These are phyloP conservation scores for Kryptopterus vitreolus DNA, from an alignment of 2,797 vertebrate genomes.

Conservation along the genomic window DNA sequence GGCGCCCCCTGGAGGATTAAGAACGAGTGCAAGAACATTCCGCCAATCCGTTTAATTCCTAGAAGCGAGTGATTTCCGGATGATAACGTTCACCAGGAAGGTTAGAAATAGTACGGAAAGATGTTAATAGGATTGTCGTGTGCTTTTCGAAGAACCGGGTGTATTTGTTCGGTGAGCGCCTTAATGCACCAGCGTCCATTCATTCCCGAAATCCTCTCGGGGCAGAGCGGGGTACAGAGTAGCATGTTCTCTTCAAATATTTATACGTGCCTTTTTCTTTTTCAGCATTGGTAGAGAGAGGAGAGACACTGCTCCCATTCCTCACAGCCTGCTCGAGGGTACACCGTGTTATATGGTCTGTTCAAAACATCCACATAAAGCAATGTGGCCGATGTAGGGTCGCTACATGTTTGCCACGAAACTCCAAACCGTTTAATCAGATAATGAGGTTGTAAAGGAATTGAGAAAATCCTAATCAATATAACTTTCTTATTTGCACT, in stretches of 20 bases:
- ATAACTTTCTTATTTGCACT: too few species aligned
- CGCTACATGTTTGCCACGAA: background rate
- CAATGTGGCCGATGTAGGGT: background rate
- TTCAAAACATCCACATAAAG: background rate
- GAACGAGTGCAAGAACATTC: too few species aligned
- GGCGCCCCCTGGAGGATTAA: too few species aligned
- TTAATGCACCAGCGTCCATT: constrained; percentile 10
- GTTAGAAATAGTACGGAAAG: background rate
- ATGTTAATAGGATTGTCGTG: background rate
- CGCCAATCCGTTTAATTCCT: too few species aligned
- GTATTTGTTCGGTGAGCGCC: constrained; percentile 2
- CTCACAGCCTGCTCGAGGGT: background rate
- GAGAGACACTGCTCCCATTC: constrained; percentile 16
- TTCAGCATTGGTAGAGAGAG: constrained; percentile 54
- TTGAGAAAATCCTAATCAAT: background rate
- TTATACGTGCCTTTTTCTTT: constrained; percentile 52
- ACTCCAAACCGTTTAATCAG: background rate
- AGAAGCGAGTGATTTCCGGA: background rate
- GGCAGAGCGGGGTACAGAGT: constrained; percentile 44
- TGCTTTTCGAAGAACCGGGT: background rate
- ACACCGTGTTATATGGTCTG: background rate
- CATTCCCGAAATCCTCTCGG: constrained; percentile 17
- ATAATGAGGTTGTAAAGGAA: background rate
- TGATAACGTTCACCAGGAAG: background rate
- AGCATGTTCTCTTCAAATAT: constrained; percentile 60